These are phyloP conservation scores for Lepus timidus DNA, from an alignment of 2,113 vertebrate species.

Conservation along the genomic window DNA sequence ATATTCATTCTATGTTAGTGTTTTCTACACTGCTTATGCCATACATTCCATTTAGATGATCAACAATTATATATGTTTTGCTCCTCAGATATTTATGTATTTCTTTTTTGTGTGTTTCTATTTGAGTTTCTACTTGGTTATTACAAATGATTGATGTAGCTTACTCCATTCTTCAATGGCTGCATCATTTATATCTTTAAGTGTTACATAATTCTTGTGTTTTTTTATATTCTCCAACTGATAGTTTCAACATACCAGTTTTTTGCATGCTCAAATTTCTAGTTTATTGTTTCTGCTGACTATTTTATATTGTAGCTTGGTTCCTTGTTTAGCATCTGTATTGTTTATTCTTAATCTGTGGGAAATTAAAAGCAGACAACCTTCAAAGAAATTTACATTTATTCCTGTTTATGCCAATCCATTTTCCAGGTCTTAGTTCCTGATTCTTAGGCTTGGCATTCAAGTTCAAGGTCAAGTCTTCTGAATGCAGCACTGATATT, in stretches of 20 bases:
- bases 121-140: not conserved
- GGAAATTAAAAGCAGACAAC: not conserved
- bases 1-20: not conserved
- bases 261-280: not conserved
- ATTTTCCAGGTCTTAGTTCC: not conserved
- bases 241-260: not conserved
- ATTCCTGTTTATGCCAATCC: not conserved
- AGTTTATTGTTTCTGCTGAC: not conserved
- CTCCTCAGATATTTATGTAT: not conserved
- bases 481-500: not conserved
- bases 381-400: not conserved
- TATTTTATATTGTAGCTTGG: not conserved
- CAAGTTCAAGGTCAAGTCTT: not conserved
- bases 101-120: not conserved
- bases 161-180: not conserved
- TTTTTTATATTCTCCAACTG: not conserved
- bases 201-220: not conserved
- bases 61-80: not conserved
- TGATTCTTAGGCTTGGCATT: not conserved
- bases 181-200: conserved; percentile 22
- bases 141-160: not conserved
- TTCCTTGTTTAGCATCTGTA: not conserved
- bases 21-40: not conserved
- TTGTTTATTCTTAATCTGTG: not conserved
- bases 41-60: not conserved